Evolutionary conservation across 2,113 vertebrate species (phyloP), one percentile per base, ranked within the genome.

Genomic region (Calypte anna): DNA sequence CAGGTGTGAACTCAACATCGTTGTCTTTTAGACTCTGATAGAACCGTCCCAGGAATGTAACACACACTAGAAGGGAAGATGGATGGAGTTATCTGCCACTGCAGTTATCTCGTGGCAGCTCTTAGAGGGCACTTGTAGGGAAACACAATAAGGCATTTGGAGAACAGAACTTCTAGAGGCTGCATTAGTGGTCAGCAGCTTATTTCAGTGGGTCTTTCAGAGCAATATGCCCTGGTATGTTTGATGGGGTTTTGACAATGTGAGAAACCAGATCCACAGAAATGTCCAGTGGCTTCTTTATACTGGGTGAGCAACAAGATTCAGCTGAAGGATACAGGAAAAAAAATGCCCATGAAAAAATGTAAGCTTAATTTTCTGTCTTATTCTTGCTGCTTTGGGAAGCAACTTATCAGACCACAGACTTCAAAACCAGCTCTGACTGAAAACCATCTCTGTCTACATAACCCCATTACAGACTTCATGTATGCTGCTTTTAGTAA

Each of bases 21-120:
- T 97, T 96, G 87, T 99, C 99, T 91, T 98, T 98, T 31, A 99
- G 97, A 17, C 98, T 98, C 97, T 99, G 98, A 90, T 99, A 99
- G 91, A 99, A 99, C 94, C 98, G 98, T 70, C 98, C 98, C 92
- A 99, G 97, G 86, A 99, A 99, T 13, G 97, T 97, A n/a, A 99
- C 89, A 73, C 99, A 99, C 90, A 99, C 99, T 99, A 97, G 54
- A 97, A 97, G 46, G 87, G 57, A 96, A 97, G 96, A 93, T 16
- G 33, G 85, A 76, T 48, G 74, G 86, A 76, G 43, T 95, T 76
- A 96, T 1, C 55, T 28, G 28, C 48, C 50, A 92, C 31, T 86
- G 82, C 83, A 86, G 25, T 68, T 25, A 90, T 27, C 61, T 78
- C 2, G 2, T 23, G 44, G 55, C 48, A 82, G 62, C 46, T 73